Conservation (phyloP, 2,888 invertebrate genomes). For the Apamea epomidion region DNA sequence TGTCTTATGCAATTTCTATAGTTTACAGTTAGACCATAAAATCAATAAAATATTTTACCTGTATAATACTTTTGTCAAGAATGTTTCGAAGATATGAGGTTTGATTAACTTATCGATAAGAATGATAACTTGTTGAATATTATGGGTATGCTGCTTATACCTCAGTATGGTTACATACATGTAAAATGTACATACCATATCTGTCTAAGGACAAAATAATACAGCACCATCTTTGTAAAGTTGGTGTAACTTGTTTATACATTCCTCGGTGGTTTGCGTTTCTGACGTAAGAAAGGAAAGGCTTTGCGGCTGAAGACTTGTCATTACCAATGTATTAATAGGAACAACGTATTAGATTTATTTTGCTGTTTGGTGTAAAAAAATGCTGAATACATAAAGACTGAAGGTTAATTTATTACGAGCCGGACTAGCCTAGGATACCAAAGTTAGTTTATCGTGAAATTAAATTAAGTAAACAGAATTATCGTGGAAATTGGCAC, state of each 20-base stretch:
- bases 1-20: not conserved
- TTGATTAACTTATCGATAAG: not conserved
- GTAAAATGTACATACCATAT: not conserved
- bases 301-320: not conserved
- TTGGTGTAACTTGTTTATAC: slow-evolving; percentile 18
- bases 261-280: not conserved
- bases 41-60: not conserved
- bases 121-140: not conserved
- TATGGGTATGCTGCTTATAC: not conserved
- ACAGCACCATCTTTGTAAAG: slow-evolving; percentile 47
- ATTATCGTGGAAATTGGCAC: too few relatives aligned
- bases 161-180: not conserved
- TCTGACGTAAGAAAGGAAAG: not conserved
- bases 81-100: not conserved
- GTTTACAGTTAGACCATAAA: not conserved
- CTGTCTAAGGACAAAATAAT: not conserved
- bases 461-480: not conserved
- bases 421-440: not conserved
- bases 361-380: not conserved
- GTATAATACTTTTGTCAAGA: too few relatives aligned
- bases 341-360: not conserved
- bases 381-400: not conserved
- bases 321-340: not conserved
- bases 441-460: not conserved
- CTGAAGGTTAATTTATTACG: not conserved